Conservation (phyloP, 2,113 vertebrate species). For the Aramus guarauna region DNA sequence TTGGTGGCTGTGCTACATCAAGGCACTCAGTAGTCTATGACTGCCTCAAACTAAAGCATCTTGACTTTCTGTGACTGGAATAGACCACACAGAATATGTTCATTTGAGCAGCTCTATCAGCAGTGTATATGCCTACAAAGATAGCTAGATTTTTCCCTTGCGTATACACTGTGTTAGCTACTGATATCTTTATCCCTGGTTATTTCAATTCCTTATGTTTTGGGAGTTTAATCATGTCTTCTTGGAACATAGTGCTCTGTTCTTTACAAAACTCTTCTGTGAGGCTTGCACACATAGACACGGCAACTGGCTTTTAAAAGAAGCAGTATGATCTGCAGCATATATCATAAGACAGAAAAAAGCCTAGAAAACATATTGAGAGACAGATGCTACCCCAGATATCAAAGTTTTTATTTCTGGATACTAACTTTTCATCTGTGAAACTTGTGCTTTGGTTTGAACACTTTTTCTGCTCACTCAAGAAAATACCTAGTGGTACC, state of each 20-base stretch:
- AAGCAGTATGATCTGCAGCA: neutral
- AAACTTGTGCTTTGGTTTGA: neutral
- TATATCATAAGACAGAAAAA: neutral
- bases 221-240: neutral
- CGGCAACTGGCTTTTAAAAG: constrained; percentile 9
- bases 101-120: neutral
- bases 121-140: neutral
- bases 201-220: neutral
- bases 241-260: neutral
- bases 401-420: constrained; percentile 22
- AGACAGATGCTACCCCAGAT: constrained; percentile 41
- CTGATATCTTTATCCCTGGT: neutral
- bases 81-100: neutral
- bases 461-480: neutral
- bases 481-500: neutral
- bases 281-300: constrained; percentile 22
- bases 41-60: neutral
- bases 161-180: neutral
- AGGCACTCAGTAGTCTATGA: neutral
- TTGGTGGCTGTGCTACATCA: neutral
- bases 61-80: neutral
- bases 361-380: constrained; percentile 12
- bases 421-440: neutral
- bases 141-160: neutral
- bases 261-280: constrained; percentile 5